Evolutionary conservation across 2,888 invertebrate species (phyloP).

Genomic region (Drosophila neonasuta): DNA sequence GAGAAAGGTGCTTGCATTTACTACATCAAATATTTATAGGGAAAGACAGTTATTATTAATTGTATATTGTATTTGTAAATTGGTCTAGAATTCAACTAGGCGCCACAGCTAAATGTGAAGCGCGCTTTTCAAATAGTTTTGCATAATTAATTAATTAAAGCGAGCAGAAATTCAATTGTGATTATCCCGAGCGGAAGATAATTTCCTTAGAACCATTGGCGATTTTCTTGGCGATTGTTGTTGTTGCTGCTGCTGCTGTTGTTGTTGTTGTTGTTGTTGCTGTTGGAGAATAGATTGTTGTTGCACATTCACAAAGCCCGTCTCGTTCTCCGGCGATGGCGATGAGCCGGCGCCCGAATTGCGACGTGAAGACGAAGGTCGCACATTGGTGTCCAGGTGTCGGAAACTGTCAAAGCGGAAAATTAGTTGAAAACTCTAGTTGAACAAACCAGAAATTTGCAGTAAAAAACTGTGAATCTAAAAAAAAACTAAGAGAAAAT

Average conservation of each 20-base stretch:
- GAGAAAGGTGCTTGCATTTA: constrained; percentile 4
- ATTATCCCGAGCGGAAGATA: constrained; percentile 75
- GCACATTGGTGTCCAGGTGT: constrained; percentile 92
- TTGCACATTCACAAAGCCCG: constrained; percentile 76
- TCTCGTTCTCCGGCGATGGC: constrained; percentile 84
- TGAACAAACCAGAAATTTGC: neutral
- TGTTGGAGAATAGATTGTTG: constrained; percentile 24
- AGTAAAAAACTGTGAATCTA: neutral
- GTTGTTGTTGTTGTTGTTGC: constrained; percentile 32
- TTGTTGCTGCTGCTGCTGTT: constrained; percentile 35
- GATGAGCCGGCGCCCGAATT: constrained; percentile 86
- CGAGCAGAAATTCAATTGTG: constrained; percentile 44
- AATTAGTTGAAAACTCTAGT: neutral
- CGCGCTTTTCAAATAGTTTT: constrained; percentile 21
- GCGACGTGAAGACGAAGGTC: constrained; percentile 86
- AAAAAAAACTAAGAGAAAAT: no score
- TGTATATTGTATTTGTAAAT: constrained; percentile 49
- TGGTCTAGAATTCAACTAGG: constrained; percentile 68
- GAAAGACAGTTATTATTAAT: neutral
- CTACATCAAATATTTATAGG: constrained; percentile 23
- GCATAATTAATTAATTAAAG: constrained; percentile 10
- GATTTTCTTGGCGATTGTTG: constrained; percentile 83
- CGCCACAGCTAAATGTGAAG: constrained; percentile 27
- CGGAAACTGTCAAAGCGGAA: constrained; percentile 86
- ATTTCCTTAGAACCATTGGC: constrained; percentile 81